Conservation (phyloP, 2,888 invertebrate species). For the Ennomos fuscantarius region DNA sequence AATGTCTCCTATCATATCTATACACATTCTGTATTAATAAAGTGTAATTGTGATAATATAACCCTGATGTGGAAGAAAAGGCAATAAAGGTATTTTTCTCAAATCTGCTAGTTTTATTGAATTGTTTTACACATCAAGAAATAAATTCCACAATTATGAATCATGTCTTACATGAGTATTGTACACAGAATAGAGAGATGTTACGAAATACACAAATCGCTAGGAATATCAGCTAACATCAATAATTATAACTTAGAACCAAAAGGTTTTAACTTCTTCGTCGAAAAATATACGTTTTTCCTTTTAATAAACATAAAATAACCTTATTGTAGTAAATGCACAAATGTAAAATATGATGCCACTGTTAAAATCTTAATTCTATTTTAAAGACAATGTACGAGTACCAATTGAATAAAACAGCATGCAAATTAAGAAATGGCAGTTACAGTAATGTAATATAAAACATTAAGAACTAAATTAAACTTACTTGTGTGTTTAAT, state of each 20-base stretch:
- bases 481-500: not conserved
- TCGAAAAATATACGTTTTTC: constrained; percentile 14
- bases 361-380: not conserved
- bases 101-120: constrained; percentile 47
- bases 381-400: constrained; percentile 3
- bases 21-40: constrained; percentile 45
- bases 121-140: constrained; percentile 43
- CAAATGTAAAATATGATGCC: not conserved
- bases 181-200: constrained; percentile 6
- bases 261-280: constrained; percentile 1
- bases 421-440: not conserved
- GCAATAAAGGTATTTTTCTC: constrained; percentile 35
- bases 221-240: constrained; percentile 5
- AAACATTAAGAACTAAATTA: constrained; percentile 10
- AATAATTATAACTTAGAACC: constrained; percentile 4
- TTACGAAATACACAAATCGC: constrained; percentile 3
- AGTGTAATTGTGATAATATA: constrained; percentile 42
- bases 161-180: constrained; percentile 70
- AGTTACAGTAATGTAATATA: not conserved
- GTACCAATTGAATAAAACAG: constrained; percentile 1
- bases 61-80: constrained; percentile 40
- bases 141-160: constrained; percentile 45
- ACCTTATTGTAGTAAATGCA: not conserved
- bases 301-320: constrained; percentile 9
- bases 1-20: constrained; percentile 29